Evolutionary conservation across 37 sponge, comb jelly and placozoan species (phyloP), one percentile per base, ranked within the genome.

Genomic region (Beroe forskalii): DNA sequence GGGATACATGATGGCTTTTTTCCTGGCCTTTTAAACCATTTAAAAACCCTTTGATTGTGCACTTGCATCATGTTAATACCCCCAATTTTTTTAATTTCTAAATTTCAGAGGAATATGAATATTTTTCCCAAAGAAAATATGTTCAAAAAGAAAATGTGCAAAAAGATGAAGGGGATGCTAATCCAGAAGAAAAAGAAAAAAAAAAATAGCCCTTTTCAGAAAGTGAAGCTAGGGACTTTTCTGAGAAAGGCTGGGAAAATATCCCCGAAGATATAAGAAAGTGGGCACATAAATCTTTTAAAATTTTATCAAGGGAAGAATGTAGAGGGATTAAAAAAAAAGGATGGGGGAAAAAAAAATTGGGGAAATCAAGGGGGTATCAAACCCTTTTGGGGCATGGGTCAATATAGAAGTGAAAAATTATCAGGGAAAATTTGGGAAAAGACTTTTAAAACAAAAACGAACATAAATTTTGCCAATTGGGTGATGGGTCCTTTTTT

Each of bases 101-200:
- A n/a, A n/a, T n/a, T n/a, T n/a, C n/a, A n/a, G n/a, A n/a, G n/a
- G n/a, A n/a, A n/a, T n/a, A 80, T 80, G 86, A 80, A 80, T 42
- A 80, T 80, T 44, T 43, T 80, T 12, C 86, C 86, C 2, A 80
- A 80, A 30, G 42, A 80, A 24, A 80, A 43, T 42, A 80, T n/a
- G 86, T 42, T 3, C 40, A 80, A n/a, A 48, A 42, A 22, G 86
- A 43, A 4, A 8, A 48, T 14, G 86, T 80, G 0, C 30, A 33
- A 2, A 40, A n/a, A 22, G 86, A 80, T 80, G 86, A 80, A 44
- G 86, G 42, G 35, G 27, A 80, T 17, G 86, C 86, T 44, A 41
- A 48, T 40, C 38, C 12, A 44, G 86, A 42, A n/a, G 86, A 80
- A 25, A 22, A 41, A 30, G 86, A 80, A n/a, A 23, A 80, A 38